Conservation (phyloP, 2,888 invertebrate species). For the Acronicta leporina region DNA sequence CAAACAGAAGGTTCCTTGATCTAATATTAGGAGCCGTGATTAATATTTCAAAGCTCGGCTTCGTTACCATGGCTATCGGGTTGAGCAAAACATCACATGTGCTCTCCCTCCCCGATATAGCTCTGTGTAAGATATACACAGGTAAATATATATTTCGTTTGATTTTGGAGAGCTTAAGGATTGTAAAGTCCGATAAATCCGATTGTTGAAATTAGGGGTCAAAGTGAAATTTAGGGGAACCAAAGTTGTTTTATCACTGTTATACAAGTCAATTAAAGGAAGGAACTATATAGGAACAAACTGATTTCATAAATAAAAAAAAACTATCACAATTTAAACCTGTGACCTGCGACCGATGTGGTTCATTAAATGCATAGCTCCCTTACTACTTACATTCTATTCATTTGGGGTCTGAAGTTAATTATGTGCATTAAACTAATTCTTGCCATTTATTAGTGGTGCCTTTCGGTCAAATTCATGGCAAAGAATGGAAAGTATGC, state of each 20-base stretch:
- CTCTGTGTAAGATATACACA: slow-evolving; percentile 14
- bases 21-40: slow-evolving; percentile 38
- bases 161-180: slow-evolving; percentile 49
- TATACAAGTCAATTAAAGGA: slow-evolving; percentile 1
- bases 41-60: slow-evolving; percentile 35
- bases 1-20: slow-evolving; percentile 28
- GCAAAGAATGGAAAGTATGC: not conserved
- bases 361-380: slow-evolving; percentile 29
- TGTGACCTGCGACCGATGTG: slow-evolving; percentile 25
- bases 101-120: slow-evolving; percentile 9
- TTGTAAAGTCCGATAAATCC: slow-evolving; percentile 45
- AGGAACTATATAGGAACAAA: not conserved
- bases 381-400: slow-evolving; percentile 37
- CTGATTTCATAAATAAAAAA: too few species aligned
- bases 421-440: slow-evolving; percentile 50
- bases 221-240: slow-evolving; percentile 36
- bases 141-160: slow-evolving; percentile 28
- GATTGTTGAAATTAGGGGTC: slow-evolving; percentile 34
- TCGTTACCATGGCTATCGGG: slow-evolving; percentile 16
- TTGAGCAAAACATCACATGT: slow-evolving; percentile 19
- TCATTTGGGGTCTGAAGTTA: slow-evolving; percentile 45
- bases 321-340: slow-evolving; percentile 27
- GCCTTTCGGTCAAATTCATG: slow-evolving; percentile 18
- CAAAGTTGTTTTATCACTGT: slow-evolving; percentile 7
- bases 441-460: slow-evolving; percentile 38